Percentiles rank a stretch among this genome's conserved stretches.
phyloP scores from a whole-genome alignment of 2,797 vertebrate species.

The Diplodus sargus region DNA sequence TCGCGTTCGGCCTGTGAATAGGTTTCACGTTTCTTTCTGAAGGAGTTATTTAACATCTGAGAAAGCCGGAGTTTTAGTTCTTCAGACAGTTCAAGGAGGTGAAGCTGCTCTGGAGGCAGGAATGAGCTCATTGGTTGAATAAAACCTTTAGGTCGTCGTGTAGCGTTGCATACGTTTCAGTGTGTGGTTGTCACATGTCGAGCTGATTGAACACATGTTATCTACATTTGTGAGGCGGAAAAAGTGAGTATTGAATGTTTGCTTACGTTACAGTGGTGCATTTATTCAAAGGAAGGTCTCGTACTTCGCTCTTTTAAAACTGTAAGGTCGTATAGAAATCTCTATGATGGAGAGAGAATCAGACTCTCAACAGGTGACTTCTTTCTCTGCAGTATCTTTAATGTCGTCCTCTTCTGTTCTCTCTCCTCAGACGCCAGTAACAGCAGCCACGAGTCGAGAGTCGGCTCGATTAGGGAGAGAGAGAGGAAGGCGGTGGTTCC shows the following conservation, averaged over 20 bases:
- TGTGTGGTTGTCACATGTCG: background rate
- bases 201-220: background rate
- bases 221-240: background rate
- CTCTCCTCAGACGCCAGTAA: constrained; percentile 92
- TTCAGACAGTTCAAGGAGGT: constrained; percentile 23
- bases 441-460: constrained; percentile 97
- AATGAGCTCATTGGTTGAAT: background rate
- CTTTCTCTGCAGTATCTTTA: background rate
- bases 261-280: background rate
- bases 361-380: background rate
- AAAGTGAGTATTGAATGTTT: background rate
- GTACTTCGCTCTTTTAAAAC: background rate
- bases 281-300: background rate
- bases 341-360: too few species aligned
- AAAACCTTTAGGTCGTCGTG: background rate
- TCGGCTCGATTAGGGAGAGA: constrained; percentile 89
- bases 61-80: constrained; percentile 6
- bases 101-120: constrained; percentile 27
- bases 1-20: background rate
- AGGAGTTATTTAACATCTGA: constrained; percentile 6
- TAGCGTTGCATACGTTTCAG: background rate
- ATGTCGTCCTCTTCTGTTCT: constrained; percentile 56
- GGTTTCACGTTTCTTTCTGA: background rate
- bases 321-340: too few species aligned
- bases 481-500: constrained; percentile 92